A percentile compares a stretch with the other conserved stretches of the same genome.
phyloP scores from a whole-genome alignment of 2,888 invertebrate species.

The Cynaeus angustus region DNA sequence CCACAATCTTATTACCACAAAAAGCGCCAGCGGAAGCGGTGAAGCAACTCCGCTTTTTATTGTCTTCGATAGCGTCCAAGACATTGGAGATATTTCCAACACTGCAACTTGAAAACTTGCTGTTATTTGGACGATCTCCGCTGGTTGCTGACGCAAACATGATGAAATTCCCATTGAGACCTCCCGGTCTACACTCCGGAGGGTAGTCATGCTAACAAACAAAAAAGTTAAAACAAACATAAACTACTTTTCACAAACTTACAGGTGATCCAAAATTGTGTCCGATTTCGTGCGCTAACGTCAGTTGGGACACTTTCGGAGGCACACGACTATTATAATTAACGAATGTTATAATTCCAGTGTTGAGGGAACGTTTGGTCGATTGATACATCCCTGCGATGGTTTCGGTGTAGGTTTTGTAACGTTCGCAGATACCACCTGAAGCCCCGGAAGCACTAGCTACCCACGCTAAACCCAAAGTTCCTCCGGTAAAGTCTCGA shows the following conservation, averaged over 20 bases:
- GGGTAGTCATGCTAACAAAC: conserved; percentile 91
- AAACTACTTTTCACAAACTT: conserved; percentile 67
- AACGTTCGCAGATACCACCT: conserved; percentile 98
- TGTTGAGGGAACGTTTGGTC: conserved; percentile 95
- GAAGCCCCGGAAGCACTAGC: conserved; percentile 98
- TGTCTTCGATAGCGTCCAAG: conserved; percentile 91
- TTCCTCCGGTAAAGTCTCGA: conserved; percentile 98
- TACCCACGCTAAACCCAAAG: conserved; percentile 99
- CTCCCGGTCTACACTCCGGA: conserved; percentile 91
- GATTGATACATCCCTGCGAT: conserved; percentile 95
- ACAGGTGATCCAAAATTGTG: conserved; percentile 99
- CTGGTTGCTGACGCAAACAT: conserved; percentile 99
- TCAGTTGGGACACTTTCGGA: conserved; percentile 97
- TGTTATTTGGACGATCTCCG: conserved; percentile 98
- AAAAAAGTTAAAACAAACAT: conserved; percentile 10
- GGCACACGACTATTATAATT: conserved; percentile 98
- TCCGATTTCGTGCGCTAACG: conserved; percentile 98
- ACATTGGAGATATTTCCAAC: conserved; percentile 96
- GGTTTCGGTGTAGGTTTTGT: conserved; percentile 97
- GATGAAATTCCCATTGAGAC: conserved; percentile 96
- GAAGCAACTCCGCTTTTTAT: conserved; percentile 95
- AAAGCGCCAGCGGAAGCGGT: conserved; percentile 94
- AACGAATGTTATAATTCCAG: conserved; percentile 98
- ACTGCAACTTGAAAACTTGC: conserved; percentile 96
- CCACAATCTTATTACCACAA: conserved; percentile 99